phyloP scores from a whole-genome alignment of 2,113 vertebrate species.

The Mystacornis crossleyi region DNA sequence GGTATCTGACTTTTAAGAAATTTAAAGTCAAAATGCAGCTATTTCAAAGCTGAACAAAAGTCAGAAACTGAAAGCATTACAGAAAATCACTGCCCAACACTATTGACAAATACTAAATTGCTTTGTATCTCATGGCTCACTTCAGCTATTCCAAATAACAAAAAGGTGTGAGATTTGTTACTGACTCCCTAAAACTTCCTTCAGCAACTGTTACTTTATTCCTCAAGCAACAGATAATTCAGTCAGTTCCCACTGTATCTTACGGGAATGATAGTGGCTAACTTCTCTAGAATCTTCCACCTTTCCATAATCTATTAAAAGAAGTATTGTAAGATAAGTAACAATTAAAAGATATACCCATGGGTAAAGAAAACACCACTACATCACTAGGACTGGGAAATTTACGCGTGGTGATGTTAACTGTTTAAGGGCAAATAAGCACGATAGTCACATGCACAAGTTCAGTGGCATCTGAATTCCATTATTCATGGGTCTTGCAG shows the following conservation, averaged over 20 bases:
- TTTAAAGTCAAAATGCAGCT: not conserved
- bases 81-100: not conserved
- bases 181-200: not conserved
- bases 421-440: not conserved
- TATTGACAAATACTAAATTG: not conserved
- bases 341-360: not conserved
- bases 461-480: not conserved
- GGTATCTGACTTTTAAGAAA: not conserved
- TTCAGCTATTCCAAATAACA: not conserved
- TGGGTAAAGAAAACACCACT: not conserved
- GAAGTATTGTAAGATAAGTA: not conserved
- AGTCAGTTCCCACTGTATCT: not conserved
- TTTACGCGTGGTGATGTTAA: not conserved
- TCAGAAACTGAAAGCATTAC: not conserved
- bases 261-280: accelerated
- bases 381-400: not conserved
- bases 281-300: not conserved
- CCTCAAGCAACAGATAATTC: not conserved
- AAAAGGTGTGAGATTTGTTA: not conserved
- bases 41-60: not conserved
- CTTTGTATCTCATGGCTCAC: not conserved
- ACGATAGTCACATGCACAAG: accelerated
- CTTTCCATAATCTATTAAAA: not conserved
- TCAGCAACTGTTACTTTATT: not conserved
- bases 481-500: not conserved